A percentile compares a stretch with the other conserved stretches of the same genome.
Conservation (phyloP, 53 echinoderm and acorn worm species). For the Crossaster papposus region DNA sequence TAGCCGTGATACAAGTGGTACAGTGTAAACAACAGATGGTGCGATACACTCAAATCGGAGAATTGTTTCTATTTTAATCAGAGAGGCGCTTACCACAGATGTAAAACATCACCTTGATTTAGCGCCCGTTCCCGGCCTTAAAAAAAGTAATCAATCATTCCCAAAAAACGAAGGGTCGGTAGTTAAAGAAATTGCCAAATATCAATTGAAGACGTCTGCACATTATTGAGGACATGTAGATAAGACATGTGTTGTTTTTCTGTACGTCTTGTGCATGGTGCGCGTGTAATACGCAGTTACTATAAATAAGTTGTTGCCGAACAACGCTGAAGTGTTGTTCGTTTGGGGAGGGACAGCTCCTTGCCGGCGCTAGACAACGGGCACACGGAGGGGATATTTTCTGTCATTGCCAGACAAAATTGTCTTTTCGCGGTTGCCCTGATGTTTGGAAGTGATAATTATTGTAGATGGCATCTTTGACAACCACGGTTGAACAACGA, state of each 20-base stretch:
- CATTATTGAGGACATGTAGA: background rate
- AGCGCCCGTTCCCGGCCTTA: background rate
- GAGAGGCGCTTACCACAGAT: background rate
- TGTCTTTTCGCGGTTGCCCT: slow-evolving; percentile 31
- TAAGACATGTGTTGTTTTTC: background rate
- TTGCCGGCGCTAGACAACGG: slow-evolving; percentile 23
- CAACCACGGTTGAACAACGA: background rate
- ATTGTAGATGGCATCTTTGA: background rate
- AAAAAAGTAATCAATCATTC: slow-evolving; percentile 2
- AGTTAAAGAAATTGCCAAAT: background rate
- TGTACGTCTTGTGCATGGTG: background rate
- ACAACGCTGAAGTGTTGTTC: slow-evolving; percentile 52
- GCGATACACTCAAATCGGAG: background rate
- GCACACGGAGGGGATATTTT: background rate
- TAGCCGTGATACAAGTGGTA: background rate
- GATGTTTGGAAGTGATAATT: slow-evolving; percentile 37
- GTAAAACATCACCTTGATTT: slow-evolving; percentile 1
- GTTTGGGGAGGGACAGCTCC: slow-evolving; percentile 4
- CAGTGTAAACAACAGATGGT: background rate
- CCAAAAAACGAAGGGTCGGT: background rate
- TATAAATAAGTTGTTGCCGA: slow-evolving; percentile 5
- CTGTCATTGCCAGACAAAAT: slow-evolving; percentile 12
- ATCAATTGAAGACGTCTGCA: background rate
- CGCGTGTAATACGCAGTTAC: background rate
- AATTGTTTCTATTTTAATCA: background rate